Evolutionary conservation across 2,113 vertebrate genomes (phyloP).

Genomic region (Gambusia holbrooki): DNA sequence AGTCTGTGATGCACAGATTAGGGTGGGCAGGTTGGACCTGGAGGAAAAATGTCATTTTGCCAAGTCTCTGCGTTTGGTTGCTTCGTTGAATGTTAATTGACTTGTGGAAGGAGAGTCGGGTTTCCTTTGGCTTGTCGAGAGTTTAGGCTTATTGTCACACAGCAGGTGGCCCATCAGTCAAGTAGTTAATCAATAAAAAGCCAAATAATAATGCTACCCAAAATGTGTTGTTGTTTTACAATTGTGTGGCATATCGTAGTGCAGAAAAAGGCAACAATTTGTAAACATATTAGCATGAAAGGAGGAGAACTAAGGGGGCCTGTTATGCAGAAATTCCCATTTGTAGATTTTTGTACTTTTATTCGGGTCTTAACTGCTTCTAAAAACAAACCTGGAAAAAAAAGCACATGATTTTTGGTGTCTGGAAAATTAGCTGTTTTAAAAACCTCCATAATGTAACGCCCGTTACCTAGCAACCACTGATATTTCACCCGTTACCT

Average conservation of each 20-base stretch:
- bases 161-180: slow-evolving; percentile 34
- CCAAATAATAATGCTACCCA: neutral
- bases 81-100: slow-evolving; percentile 23
- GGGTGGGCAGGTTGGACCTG: slow-evolving; percentile 1
- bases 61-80: slow-evolving; percentile 11
- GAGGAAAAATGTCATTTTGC: slow-evolving; percentile 6
- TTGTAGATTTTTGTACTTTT: no score
- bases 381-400: no score
- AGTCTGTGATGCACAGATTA: slow-evolving; percentile 16
- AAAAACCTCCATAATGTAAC: no score
- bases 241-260: neutral
- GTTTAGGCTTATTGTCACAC: slow-evolving; percentile 10
- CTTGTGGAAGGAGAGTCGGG: slow-evolving; percentile 22
- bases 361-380: no score
- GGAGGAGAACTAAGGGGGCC: neutral
- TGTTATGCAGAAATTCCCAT: no score
- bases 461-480: no score
- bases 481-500: no score
- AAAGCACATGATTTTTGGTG: no score
- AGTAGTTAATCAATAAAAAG: slow-evolving; percentile 13
- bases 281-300: neutral
- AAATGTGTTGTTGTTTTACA: neutral
- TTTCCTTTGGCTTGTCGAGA: slow-evolving; percentile 2
- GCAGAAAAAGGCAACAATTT: neutral
- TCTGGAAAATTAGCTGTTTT: no score